Evolutionary conservation across 2,888 invertebrate genomes (phyloP).

Genomic region (Mylabris sibirica): DNA sequence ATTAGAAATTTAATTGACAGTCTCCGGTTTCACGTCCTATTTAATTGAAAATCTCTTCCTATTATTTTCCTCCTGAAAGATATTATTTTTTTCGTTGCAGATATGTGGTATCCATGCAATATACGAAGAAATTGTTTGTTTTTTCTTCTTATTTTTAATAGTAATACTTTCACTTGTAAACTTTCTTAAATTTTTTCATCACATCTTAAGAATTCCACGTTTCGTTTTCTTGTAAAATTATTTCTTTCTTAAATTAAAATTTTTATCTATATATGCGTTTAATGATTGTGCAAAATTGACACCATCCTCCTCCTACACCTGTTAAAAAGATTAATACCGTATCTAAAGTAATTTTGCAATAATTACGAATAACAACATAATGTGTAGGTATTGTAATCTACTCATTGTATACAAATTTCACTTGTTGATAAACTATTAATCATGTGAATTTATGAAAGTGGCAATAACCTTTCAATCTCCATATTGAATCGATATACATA

Average conservation of each 20-base stretch:
- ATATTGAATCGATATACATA: slow-evolving; percentile 13
- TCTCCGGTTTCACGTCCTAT: slow-evolving; percentile 10
- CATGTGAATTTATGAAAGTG: slow-evolving; percentile 12
- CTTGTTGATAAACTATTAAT: slow-evolving; percentile 10
- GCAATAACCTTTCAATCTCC: slow-evolving; percentile 7
- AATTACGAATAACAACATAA: slow-evolving; percentile 12
- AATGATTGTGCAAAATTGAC: not conserved
- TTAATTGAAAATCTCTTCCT: not conserved
- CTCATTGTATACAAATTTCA: slow-evolving; percentile 14
- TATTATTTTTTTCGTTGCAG: not conserved
- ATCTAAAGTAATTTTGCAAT: slow-evolving; percentile 10
- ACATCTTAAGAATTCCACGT: not conserved
- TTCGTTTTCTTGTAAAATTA: not conserved
- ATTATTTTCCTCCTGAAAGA: not conserved
- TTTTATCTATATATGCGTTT: not conserved
- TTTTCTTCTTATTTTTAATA: not conserved
- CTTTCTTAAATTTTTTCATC: slow-evolving; percentile 1
- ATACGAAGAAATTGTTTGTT: not conserved
- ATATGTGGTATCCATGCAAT: not conserved
- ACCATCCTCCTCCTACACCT: slow-evolving; percentile 6
- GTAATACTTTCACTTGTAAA: slow-evolving; percentile 9
- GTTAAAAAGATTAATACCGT: not conserved
- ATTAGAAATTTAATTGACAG: not conserved
- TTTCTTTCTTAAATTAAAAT: not conserved
- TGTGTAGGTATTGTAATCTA: slow-evolving; percentile 10